Evolutionary conservation across 2,797 vertebrate species (phyloP).

Genomic region (Epinephelus coioides): DNA sequence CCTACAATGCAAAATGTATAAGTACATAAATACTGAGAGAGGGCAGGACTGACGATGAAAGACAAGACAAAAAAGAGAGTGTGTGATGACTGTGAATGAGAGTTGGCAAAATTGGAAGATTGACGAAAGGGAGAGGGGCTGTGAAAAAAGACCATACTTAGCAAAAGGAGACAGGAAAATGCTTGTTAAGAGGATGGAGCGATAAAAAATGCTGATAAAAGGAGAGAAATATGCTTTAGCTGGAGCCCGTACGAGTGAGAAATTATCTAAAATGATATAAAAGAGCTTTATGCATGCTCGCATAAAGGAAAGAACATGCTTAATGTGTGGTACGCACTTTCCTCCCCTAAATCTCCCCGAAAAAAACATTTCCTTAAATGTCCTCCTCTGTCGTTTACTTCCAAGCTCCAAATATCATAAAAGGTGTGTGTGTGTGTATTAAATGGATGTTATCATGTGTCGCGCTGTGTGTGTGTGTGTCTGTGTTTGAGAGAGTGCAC

Average conservation of each 20-base stretch:
- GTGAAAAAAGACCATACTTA: slow-evolving; percentile 58
- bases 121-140: slow-evolving; percentile 52
- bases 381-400: slow-evolving; percentile 59
- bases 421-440: slow-evolving; percentile 37
- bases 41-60: slow-evolving; percentile 28
- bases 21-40: slow-evolving; percentile 37
- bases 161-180: slow-evolving; percentile 64
- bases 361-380: slow-evolving; percentile 52
- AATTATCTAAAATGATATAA: slow-evolving; percentile 78
- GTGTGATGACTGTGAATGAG: slow-evolving; percentile 53
- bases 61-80: slow-evolving; percentile 36
- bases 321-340: slow-evolving; percentile 56
- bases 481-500: neutral
- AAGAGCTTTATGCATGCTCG: slow-evolving; percentile 59
- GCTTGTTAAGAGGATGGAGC: slow-evolving; percentile 72
- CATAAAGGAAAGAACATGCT: slow-evolving; percentile 60
- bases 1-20: slow-evolving; percentile 51
- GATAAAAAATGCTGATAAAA: slow-evolving; percentile 78
- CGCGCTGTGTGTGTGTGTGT: neutral
- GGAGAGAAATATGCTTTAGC: slow-evolving; percentile 67
- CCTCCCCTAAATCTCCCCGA: slow-evolving; percentile 34
- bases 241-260: slow-evolving; percentile 54
- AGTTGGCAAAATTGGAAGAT: slow-evolving; percentile 61
- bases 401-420: slow-evolving; percentile 64
- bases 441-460: slow-evolving; percentile 59